Percentiles rank a stretch among this genome's conserved stretches.
phyloP scores from a whole-genome alignment of 1,140 invertebrate genomes.

The Pogonomyrmex barbatus region DNA sequence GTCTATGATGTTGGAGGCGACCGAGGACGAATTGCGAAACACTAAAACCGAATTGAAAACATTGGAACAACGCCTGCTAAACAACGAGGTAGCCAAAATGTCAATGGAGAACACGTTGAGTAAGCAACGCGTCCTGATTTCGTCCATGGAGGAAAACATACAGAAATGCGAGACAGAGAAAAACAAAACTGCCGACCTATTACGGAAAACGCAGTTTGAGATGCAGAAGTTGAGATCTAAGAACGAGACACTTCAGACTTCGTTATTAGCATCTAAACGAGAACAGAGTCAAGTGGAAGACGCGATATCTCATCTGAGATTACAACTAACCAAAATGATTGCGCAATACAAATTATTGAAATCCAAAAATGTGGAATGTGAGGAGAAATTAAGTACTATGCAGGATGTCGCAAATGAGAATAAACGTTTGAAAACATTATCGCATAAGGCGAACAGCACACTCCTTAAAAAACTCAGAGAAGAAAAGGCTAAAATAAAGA shows the following conservation, averaged over 20 bases:
- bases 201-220: conserved; percentile 61
- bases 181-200: conserved; percentile 64
- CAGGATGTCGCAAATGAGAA: conserved; percentile 77
- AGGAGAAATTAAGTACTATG: conserved; percentile 76
- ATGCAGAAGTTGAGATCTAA: conserved; percentile 74
- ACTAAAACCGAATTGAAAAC: conserved; percentile 67
- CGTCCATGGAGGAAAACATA: conserved; percentile 70
- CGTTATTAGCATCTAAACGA: conserved; percentile 75
- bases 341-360: conserved; percentile 80
- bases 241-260: conserved; percentile 73
- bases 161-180: conserved; percentile 71
- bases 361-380: conserved; percentile 76
- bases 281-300: conserved; percentile 80
- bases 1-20: conserved; percentile 71
- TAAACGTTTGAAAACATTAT: conserved; percentile 75
- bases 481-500: conserved; percentile 71
- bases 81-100: conserved; percentile 68
- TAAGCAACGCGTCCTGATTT: conserved; percentile 70
- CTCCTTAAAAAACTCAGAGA: conserved; percentile 75
- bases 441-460: conserved; percentile 71
- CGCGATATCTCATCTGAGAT: conserved; percentile 77
- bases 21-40: conserved; percentile 71
- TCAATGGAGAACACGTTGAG: conserved; percentile 67
- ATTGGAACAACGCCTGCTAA: conserved; percentile 71
- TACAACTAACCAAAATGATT: conserved; percentile 80